Evolutionary conservation across 2,888 invertebrate genomes (phyloP).

Genomic region (Spatulosminthurus flaviceps): DNA sequence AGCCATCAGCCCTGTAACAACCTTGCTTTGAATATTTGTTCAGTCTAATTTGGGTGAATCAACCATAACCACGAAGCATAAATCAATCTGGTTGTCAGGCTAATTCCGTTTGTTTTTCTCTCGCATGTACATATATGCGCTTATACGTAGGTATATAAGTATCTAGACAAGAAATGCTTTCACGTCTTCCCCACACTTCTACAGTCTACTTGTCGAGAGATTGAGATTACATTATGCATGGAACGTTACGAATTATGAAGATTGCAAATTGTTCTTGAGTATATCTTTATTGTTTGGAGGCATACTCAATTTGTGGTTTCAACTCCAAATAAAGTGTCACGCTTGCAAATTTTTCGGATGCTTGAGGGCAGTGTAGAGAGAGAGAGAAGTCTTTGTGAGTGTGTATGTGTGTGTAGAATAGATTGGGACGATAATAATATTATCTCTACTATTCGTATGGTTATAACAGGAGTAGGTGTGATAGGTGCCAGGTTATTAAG

Average conservation of each 20-base stretch:
- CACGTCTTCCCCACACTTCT: too few relatives aligned
- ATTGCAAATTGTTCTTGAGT: too few relatives aligned
- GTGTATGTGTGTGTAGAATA: constrained; percentile 3
- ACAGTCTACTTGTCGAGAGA: background rate
- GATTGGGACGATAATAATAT: background rate
- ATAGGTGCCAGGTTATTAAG: background rate
- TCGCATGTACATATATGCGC: too few relatives aligned
- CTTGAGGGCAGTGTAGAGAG: background rate
- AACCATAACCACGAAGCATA: constrained; percentile 28
- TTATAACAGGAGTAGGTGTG: constrained; percentile 16
- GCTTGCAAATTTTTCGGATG: constrained; percentile 21
- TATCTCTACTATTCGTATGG: background rate
- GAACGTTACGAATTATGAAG: too few relatives aligned
- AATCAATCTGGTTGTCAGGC: constrained; percentile 30
- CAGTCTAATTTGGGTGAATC: constrained; percentile 41
- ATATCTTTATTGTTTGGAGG: too few relatives aligned
- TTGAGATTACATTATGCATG: constrained; percentile 2
- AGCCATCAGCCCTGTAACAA: constrained; percentile 36
- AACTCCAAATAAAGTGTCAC: constrained; percentile 19
- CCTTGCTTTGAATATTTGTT: constrained; percentile 37
- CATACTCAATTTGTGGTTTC: constrained; percentile 2
- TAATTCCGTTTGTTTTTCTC: constrained; percentile 19
- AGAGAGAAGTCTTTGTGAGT: background rate
- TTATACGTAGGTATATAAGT: background rate
- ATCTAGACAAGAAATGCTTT: background rate